Percentiles rank a stretch among this genome's conserved stretches.
These are phyloP conservation scores for Microdon myrmicae DNA, from an alignment of 2,888 invertebrate genomes.

Conservation along the genomic window DNA sequence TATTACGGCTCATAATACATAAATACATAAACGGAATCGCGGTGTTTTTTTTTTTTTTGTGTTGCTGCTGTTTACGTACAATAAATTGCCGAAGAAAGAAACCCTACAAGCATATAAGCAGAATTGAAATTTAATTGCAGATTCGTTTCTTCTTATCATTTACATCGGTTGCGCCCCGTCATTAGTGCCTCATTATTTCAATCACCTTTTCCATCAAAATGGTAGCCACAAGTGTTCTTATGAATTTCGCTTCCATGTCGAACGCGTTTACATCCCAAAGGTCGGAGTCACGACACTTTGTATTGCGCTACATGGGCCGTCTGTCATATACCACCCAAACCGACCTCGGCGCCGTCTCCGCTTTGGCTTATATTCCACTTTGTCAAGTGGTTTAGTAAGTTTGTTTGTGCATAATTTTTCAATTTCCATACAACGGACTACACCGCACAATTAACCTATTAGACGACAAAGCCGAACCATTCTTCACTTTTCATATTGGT, in stretches of 20 bases:
- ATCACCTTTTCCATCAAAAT: too few species aligned
- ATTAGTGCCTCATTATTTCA: slow-evolving; percentile 26
- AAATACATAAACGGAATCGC: too few species aligned
- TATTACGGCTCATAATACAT: too few species aligned
- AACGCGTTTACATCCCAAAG: slow-evolving; percentile 26
- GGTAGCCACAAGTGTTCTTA: slow-evolving; percentile 13
- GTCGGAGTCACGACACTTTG: slow-evolving; percentile 34
- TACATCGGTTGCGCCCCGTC: slow-evolving; percentile 11
- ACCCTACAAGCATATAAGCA: too few species aligned
- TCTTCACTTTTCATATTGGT: slow-evolving; percentile 18
- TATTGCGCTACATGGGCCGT: too few species aligned
- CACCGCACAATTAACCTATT: slow-evolving; percentile 32
- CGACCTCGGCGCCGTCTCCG: slow-evolving; percentile 11
- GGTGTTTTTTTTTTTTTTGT: too few species aligned
- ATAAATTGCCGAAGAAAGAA: too few species aligned
- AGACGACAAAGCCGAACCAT: slow-evolving; percentile 13
- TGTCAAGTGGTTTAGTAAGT: too few species aligned
- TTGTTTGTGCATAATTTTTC: slow-evolving; percentile 41
- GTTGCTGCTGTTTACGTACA: too few species aligned
- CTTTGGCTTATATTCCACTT: slow-evolving; percentile 15
- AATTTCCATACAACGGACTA: slow-evolving; percentile 26
- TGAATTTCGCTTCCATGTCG: slow-evolving; percentile 40
- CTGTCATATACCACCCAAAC: too few species aligned
- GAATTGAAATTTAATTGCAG: too few species aligned
- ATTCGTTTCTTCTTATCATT: background rate